These are phyloP conservation scores for Anseranas semipalmata DNA, from an alignment of 2,113 vertebrate genomes.

Conservation along the genomic window DNA sequence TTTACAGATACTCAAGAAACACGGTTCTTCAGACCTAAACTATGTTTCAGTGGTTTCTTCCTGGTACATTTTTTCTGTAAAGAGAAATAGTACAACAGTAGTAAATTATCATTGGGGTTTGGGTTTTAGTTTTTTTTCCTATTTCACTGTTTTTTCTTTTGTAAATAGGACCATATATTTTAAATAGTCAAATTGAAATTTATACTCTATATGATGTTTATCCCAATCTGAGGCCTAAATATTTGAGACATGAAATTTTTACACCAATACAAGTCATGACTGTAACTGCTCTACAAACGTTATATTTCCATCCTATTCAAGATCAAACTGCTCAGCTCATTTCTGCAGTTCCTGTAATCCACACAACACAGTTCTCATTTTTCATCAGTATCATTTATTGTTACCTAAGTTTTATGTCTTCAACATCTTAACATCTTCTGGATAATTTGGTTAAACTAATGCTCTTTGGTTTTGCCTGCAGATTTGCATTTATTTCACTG, in stretches of 20 bases:
- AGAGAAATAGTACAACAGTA: conserved; percentile 31
- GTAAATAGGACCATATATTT: neutral
- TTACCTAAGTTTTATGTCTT: neutral
- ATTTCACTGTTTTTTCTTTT: neutral
- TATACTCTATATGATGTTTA: neutral
- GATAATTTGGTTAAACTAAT: neutral
- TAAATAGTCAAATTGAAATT: neutral
- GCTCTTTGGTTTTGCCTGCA: neutral
- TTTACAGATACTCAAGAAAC: conserved; percentile 54
- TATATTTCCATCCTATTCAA: neutral
- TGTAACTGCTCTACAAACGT: neutral
- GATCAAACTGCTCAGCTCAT: neutral
- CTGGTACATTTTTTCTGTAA: conserved; percentile 49
- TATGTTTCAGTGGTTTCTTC: conserved; percentile 60
- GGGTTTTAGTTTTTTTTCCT: neutral
- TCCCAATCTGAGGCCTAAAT: neutral
- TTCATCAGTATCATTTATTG: neutral
- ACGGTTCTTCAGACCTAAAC: conserved; percentile 52
- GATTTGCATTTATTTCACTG: neutral
- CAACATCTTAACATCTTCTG: neutral
- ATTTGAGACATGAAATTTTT: conserved; percentile 1
- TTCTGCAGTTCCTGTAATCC: neutral
- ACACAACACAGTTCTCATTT: neutral
- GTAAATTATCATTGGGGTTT: conserved; percentile 55
- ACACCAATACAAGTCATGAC: neutral